These are phyloP conservation scores for Centropyge bicolor DNA, from an alignment of 2,797 vertebrate species.

Conservation along the genomic window DNA sequence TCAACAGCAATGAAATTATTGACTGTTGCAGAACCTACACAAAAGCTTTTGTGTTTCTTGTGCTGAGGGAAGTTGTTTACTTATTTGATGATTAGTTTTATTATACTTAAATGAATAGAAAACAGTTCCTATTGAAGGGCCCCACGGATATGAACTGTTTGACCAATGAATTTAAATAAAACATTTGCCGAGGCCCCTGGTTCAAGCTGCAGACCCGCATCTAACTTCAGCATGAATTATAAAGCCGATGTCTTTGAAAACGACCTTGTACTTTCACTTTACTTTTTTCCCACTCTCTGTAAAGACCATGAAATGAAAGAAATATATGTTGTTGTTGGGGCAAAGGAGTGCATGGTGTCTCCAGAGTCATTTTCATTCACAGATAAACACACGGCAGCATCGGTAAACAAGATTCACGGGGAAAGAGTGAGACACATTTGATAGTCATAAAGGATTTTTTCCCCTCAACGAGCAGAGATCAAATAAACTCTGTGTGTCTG, in stretches of 20 bases:
- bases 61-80: constrained; percentile 38
- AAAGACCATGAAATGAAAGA: constrained; percentile 83
- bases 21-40: constrained; percentile 49
- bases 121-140: constrained; percentile 48
- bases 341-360: constrained; percentile 81
- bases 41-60: constrained; percentile 41
- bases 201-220: constrained; percentile 72
- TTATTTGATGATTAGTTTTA: constrained; percentile 55
- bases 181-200: constrained; percentile 63
- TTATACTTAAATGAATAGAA: constrained; percentile 54
- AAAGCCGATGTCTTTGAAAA: constrained; percentile 79
- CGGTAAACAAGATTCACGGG: constrained; percentile 86
- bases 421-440: constrained; percentile 87
- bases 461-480: constrained; percentile 86
- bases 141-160: constrained; percentile 57
- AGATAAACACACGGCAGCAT: constrained; percentile 85
- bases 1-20: constrained; percentile 39
- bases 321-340: constrained; percentile 82
- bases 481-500: constrained; percentile 85
- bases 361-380: constrained; percentile 86
- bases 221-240: constrained; percentile 79
- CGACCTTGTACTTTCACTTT: constrained; percentile 83
- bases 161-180: constrained; percentile 75
- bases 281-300: constrained; percentile 77
- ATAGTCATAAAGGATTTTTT: constrained; percentile 89